Conservation (phyloP, 2,888 invertebrate species). For the Agriopis aurantiaria region DNA sequence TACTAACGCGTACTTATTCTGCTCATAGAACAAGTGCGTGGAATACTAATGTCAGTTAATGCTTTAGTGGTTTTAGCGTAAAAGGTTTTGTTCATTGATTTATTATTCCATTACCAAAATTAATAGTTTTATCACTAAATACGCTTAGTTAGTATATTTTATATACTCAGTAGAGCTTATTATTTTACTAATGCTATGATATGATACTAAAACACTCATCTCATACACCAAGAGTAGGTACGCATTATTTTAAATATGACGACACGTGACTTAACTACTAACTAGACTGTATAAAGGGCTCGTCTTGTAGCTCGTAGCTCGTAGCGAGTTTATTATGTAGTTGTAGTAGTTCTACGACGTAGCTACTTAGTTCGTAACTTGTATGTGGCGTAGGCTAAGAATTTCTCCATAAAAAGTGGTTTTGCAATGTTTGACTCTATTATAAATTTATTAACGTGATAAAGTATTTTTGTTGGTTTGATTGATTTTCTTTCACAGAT, state of each 20-base stretch:
- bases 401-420: not conserved
- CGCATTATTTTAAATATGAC: not conserved
- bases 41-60: slow-evolving; percentile 53
- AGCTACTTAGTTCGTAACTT: not conserved
- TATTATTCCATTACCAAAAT: slow-evolving; percentile 19
- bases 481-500: too few relatives aligned
- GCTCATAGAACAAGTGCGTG: slow-evolving; percentile 48
- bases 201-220: not conserved
- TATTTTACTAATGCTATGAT: not conserved
- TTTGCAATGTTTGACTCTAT: too few relatives aligned
- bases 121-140: slow-evolving; percentile 8
- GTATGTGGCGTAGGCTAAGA: not conserved
- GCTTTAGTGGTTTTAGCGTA: slow-evolving; percentile 36
- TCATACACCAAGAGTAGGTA: not conserved
- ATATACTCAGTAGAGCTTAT: not conserved
- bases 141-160: slow-evolving; percentile 38
- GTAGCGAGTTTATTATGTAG: not conserved
- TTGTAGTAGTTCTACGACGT: not conserved
- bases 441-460: too few relatives aligned
- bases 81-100: slow-evolving; percentile 30
- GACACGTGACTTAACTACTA: not conserved
- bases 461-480: too few relatives aligned
- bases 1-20: slow-evolving; percentile 65
- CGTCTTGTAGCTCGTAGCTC: not conserved
- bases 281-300: not conserved